These are phyloP conservation scores for Odontamblyopus lacepedii DNA, from an alignment of 2,797 vertebrate genomes.

Conservation along the genomic window DNA sequence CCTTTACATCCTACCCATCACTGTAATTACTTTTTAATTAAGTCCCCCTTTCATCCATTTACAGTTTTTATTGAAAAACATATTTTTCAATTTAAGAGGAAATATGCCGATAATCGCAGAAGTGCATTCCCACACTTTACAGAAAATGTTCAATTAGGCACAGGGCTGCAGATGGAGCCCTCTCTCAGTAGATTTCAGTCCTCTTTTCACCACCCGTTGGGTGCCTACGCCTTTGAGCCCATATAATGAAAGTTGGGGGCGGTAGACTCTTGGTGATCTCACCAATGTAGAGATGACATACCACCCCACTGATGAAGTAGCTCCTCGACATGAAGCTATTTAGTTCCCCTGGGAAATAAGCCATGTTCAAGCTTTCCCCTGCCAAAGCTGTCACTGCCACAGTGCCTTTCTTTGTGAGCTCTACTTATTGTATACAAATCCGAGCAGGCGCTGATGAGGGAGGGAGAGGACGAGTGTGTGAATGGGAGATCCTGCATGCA, in stretches of 20 bases:
- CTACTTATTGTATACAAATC: slow-evolving; percentile 71
- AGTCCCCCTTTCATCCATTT: slow-evolving; percentile 38
- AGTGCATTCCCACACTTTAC: slow-evolving; percentile 24
- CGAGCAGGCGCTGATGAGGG: slow-evolving; percentile 52
- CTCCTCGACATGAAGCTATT: slow-evolving; percentile 59
- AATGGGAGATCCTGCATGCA: slow-evolving; percentile 7
- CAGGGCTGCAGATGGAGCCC: slow-evolving; percentile 24
- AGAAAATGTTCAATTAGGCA: slow-evolving; percentile 42
- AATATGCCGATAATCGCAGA: slow-evolving; percentile 17
- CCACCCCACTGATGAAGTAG: slow-evolving; percentile 53
- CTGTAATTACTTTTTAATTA: slow-evolving; percentile 58
- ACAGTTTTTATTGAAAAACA: slow-evolving; percentile 20
- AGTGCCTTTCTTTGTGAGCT: slow-evolving; percentile 66
- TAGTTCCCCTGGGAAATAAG: slow-evolving; percentile 76
- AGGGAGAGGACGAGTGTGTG: slow-evolving; percentile 9
- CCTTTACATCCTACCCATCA: slow-evolving; percentile 50
- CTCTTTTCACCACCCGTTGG: slow-evolving; percentile 31
- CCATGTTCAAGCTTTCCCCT: slow-evolving; percentile 59
- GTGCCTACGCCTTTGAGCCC: slow-evolving; percentile 57
- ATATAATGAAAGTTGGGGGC: slow-evolving; percentile 63
- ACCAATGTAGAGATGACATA: slow-evolving; percentile 58
- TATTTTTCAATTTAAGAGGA: slow-evolving; percentile 36
- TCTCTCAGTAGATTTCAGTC: slow-evolving; percentile 32
- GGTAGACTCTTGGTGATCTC: slow-evolving; percentile 61
- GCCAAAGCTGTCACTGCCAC: slow-evolving; percentile 58